These are phyloP conservation scores for Ciona savignyi DNA, from an alignment of 23 tunicate species.

Conservation along the genomic window DNA sequence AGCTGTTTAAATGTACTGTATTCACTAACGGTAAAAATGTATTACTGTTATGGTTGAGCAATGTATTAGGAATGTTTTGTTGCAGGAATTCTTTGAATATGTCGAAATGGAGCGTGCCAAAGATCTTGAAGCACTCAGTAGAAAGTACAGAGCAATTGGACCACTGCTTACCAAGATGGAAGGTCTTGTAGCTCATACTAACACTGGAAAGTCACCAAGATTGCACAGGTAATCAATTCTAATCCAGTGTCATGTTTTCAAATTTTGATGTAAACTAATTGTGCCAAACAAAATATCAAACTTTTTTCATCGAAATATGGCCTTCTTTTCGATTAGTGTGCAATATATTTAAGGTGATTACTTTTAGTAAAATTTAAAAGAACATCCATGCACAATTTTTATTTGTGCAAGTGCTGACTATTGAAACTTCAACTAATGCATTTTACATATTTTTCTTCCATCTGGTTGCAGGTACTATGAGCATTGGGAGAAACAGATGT, in stretches of 20 bases:
- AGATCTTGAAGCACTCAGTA: slow-evolving; percentile 56
- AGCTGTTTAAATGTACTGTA: no score
- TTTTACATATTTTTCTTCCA: background rate
- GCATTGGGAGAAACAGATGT: slow-evolving; percentile 82
- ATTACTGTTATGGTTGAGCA: background rate
- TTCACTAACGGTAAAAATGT: no score
- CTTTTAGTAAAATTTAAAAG: no score
- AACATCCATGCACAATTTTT: no score
- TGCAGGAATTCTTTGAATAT: slow-evolving; percentile 81
- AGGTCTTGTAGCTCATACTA: slow-evolving; percentile 91
- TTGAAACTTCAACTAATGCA: background rate
- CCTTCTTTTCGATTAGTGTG: no score
- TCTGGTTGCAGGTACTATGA: slow-evolving; percentile 71
- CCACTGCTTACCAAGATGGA: slow-evolving; percentile 96
- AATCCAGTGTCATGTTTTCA: slow-evolving; percentile 57
- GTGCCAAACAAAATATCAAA: no score
- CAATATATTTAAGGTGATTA: no score
- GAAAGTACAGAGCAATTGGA: slow-evolving; percentile 95
- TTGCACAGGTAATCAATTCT: slow-evolving; percentile 58
- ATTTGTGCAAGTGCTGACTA: no score
- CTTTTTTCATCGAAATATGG: no score
- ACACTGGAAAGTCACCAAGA: slow-evolving; percentile 80
- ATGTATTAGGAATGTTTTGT: no score
- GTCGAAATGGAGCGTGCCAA: slow-evolving; percentile 59
- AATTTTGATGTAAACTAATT: no score